Evolutionary conservation across 2,888 invertebrate genomes (phyloP).

Genomic region (Chesias legatella): DNA sequence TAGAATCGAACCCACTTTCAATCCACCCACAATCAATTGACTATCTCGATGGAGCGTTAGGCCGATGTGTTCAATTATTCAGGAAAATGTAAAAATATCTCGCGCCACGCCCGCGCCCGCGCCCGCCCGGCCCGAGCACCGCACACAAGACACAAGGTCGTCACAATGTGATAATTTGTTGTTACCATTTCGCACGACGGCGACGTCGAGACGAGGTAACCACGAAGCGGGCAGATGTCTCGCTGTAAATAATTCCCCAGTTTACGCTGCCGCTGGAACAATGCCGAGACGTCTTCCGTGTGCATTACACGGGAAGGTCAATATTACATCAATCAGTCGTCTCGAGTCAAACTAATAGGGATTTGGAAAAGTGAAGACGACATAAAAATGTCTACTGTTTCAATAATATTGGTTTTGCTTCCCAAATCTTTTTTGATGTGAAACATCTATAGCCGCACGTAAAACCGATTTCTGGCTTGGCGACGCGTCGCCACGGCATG

Average conservation of each 20-base stretch:
- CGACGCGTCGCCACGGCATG: too few relatives aligned
- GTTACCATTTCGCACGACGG: slow-evolving; percentile 13
- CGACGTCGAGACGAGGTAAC: slow-evolving; percentile 10
- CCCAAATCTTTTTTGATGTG: too few relatives aligned
- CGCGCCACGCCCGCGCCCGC: slow-evolving; percentile 13
- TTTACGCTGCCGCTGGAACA: slow-evolving; percentile 45
- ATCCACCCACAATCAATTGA: neutral
- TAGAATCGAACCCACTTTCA: too few relatives aligned
- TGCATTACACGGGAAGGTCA: slow-evolving; percentile 8
- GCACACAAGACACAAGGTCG: slow-evolving; percentile 21
- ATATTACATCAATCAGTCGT: too few relatives aligned
- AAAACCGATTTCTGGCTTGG: too few relatives aligned
- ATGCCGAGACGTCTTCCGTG: slow-evolving; percentile 38
- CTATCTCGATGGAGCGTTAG: slow-evolving; percentile 4
- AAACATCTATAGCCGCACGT: too few relatives aligned
- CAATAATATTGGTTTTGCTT: too few relatives aligned
- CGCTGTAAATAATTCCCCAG: slow-evolving; percentile 36
- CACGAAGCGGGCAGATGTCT: slow-evolving; percentile 33
- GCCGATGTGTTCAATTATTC: slow-evolving; percentile 14
- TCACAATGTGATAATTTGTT: slow-evolving; percentile 25
- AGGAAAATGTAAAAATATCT: slow-evolving; percentile 24
- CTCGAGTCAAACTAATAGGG: too few relatives aligned
- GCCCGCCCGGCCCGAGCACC: too few relatives aligned
- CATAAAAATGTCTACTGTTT: too few relatives aligned
- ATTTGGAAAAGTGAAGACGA: too few relatives aligned